A percentile compares a stretch with the other conserved stretches of the same genome.
These are phyloP conservation scores for Paedocypris sp. DNA, from an alignment of 2,113 vertebrate genomes.

Conservation along the genomic window DNA sequence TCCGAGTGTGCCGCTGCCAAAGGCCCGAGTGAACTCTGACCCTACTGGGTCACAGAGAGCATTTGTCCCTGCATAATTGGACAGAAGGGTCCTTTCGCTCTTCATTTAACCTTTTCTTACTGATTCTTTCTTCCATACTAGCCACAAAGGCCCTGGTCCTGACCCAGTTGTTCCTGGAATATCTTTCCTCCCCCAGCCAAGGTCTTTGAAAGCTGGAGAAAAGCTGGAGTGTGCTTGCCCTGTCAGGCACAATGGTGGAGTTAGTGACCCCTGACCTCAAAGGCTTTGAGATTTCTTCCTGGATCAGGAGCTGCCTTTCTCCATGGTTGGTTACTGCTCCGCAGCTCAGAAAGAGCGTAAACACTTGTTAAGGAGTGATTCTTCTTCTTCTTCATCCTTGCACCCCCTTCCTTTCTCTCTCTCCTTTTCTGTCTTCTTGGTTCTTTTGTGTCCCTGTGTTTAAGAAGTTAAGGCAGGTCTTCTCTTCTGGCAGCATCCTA, in stretches of 20 bases:
- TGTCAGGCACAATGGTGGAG: slow-evolving; percentile 61
- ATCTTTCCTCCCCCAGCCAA: slow-evolving; percentile 57
- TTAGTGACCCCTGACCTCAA: slow-evolving; percentile 61
- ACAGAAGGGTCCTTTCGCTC: slow-evolving; percentile 66
- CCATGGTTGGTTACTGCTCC: slow-evolving; percentile 63
- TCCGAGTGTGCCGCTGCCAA: slow-evolving; percentile 57
- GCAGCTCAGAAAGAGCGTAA: slow-evolving; percentile 59
- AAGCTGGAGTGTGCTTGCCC: slow-evolving; percentile 70
- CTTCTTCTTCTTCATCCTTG: slow-evolving; percentile 40
- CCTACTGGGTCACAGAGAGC: slow-evolving; percentile 50
- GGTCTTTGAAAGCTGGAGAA: slow-evolving; percentile 59
- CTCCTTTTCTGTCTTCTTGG: slow-evolving; percentile 11
- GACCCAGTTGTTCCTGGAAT: slow-evolving; percentile 61
- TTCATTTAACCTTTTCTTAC: slow-evolving; percentile 68
- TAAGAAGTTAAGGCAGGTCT: slow-evolving; percentile 42
- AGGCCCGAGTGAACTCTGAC: slow-evolving; percentile 57
- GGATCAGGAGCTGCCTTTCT: slow-evolving; percentile 61
- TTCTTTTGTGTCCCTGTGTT: slow-evolving; percentile 33
- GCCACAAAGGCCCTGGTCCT: slow-evolving; percentile 59
- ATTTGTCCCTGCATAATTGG: slow-evolving; percentile 64
- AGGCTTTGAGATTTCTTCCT: slow-evolving; percentile 55
- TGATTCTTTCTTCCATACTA: slow-evolving; percentile 48
- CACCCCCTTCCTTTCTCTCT: slow-evolving; percentile 42
- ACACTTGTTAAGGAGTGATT: slow-evolving; percentile 64
- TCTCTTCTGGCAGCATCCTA: slow-evolving; percentile 44